phyloP scores from a whole-genome alignment of 1,140 invertebrate genomes.

The Kradibia gibbosae region DNA sequence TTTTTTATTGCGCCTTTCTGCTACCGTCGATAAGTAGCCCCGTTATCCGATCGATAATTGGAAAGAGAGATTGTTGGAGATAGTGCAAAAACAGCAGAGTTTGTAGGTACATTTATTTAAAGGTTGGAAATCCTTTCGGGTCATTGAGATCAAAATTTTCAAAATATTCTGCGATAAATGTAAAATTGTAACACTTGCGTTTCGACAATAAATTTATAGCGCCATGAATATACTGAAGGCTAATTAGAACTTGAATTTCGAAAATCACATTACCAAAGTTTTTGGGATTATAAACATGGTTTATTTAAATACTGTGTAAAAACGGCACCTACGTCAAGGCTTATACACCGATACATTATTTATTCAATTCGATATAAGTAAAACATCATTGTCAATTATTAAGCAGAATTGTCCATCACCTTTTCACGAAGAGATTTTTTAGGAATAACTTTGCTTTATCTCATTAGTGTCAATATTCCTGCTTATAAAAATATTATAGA shows the following conservation, averaged over 20 bases:
- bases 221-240: neutral
- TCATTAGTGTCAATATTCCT: too few species aligned
- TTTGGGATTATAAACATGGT: neutral
- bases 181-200: neutral
- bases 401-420: too few species aligned
- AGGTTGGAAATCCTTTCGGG: constrained; percentile 3
- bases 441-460: too few species aligned
- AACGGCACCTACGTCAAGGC: neutral
- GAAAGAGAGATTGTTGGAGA: neutral
- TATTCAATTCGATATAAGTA: neutral
- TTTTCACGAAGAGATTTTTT: too few species aligned
- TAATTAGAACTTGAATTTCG: constrained; percentile 18
- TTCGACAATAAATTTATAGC: constrained; percentile 12
- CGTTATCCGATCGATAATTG: neutral
- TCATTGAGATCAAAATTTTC: neutral
- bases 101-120: neutral
- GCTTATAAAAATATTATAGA: too few species aligned
- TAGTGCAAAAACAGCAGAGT: neutral
- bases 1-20: neutral
- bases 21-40: neutral
- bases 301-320: neutral
- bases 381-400: neutral
- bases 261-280: neutral
- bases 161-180: constrained; percentile 16
- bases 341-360: neutral